A percentile compares a stretch with the other conserved stretches of the same genome.
phyloP scores from a whole-genome alignment of 2,113 vertebrate genomes.

The Peromyscus polionotus region DNA sequence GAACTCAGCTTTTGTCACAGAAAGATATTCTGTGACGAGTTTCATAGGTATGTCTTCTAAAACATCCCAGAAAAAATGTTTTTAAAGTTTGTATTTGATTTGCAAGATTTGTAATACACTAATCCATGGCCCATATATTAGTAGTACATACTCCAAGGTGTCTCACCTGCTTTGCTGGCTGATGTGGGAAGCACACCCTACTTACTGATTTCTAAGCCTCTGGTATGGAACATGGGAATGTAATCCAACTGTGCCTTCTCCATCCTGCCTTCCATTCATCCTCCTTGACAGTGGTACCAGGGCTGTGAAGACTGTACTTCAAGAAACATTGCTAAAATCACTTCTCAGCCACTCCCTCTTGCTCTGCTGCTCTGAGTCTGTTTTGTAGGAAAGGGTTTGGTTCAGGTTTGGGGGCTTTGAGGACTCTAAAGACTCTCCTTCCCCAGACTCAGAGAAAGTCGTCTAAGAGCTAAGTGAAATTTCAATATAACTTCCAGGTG shows the following conservation, averaged over 20 bases:
- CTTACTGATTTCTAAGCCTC: background rate
- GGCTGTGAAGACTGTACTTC: background rate
- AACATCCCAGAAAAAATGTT: background rate
- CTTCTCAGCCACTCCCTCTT: background rate
- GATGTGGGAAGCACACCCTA: fast-evolving
- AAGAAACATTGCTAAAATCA: background rate
- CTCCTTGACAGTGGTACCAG: background rate
- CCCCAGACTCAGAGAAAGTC: background rate
- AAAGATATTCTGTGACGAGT: background rate
- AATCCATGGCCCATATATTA: background rate
- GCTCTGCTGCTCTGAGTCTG: background rate
- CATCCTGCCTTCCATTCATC: too few relatives aligned
- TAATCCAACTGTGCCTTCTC: too few relatives aligned
- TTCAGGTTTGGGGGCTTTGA: background rate
- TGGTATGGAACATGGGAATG: background rate
- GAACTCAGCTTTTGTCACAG: background rate
- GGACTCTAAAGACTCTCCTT: background rate
- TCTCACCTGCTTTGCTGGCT: background rate
- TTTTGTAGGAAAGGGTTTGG: background rate
- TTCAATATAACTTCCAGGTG: background rate
- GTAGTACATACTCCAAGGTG: background rate
- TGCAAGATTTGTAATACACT: background rate
- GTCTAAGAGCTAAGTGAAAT: background rate
- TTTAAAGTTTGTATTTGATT: background rate
- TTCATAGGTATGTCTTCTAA: background rate